phyloP scores from a whole-genome alignment of 2,113 vertebrate genomes.

The Eulacestoma nigropectus region DNA sequence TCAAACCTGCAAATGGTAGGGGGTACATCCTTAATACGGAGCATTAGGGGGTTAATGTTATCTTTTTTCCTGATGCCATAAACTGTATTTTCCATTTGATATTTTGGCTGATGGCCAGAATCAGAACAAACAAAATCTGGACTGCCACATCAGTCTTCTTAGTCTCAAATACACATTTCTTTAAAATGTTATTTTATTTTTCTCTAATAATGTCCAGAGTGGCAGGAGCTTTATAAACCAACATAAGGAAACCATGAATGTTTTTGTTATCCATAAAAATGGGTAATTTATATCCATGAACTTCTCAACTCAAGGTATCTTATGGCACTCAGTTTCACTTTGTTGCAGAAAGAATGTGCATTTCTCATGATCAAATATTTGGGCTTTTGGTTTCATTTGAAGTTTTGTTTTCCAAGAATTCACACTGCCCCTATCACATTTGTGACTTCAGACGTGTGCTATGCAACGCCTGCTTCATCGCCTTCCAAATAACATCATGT shows the following conservation, averaged over 20 bases:
- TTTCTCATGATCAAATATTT: background rate
- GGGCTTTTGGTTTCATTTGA: background rate
- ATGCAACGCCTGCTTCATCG: background rate
- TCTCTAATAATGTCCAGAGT: background rate
- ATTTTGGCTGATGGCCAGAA: slow-evolving; percentile 13
- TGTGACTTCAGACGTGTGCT: background rate
- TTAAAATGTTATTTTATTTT: no score
- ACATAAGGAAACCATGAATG: background rate
- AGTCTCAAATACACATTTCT: no score
- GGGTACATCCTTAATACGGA: slow-evolving; percentile 11
- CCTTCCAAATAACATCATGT: background rate
- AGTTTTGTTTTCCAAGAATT: background rate
- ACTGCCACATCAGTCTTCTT: background rate
- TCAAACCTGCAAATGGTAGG: slow-evolving; percentile 44
- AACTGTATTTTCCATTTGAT: background rate
- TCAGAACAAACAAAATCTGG: background rate
- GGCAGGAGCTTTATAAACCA: background rate
- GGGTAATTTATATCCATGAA: background rate
- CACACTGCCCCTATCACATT: background rate
- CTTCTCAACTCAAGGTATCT: background rate
- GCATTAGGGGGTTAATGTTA: slow-evolving; percentile 36
- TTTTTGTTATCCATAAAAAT: background rate
- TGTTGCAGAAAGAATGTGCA: background rate
- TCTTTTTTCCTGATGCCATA: slow-evolving; percentile 26
- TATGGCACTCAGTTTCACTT: background rate